Conservation (phyloP, 2,888 invertebrate species). For the Drosophila multiciliata region DNA sequence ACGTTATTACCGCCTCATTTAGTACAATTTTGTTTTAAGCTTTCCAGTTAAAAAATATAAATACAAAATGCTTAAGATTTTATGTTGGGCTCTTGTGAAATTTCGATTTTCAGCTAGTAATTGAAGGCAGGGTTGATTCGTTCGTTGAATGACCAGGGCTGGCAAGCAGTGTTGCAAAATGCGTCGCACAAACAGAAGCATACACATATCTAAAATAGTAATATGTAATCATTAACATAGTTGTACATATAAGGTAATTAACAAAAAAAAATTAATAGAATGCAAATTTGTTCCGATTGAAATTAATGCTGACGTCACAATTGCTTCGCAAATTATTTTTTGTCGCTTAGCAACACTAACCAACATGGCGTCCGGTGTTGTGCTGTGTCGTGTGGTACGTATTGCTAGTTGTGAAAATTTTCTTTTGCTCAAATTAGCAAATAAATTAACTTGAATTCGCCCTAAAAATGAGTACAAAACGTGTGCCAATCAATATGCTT, state of each 20-base stretch:
- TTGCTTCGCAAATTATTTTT: constrained; percentile 22
- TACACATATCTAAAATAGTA: background rate
- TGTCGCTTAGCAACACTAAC: constrained; percentile 52
- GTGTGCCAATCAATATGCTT: constrained; percentile 29
- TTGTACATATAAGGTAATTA: background rate
- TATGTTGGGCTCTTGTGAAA: constrained; percentile 70
- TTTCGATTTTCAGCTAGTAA: constrained; percentile 61
- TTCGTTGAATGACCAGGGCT: constrained; percentile 42
- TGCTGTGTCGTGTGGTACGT: constrained; percentile 96
- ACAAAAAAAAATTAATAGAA: background rate
- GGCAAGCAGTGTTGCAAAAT: constrained; percentile 34
- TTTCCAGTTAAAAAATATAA: constrained; percentile 42
- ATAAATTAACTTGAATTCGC: constrained; percentile 67
- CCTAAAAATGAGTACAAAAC: constrained; percentile 48
- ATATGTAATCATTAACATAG: background rate
- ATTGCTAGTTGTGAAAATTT: constrained; percentile 74
- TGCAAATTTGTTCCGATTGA: background rate
- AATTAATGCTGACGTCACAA: constrained; percentile 35
- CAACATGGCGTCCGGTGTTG: constrained; percentile 98
- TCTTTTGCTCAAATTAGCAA: constrained; percentile 52
- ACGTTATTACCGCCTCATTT: constrained; percentile 49
- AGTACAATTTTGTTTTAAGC: constrained; percentile 44
- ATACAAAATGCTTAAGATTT: constrained; percentile 51
- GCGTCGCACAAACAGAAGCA: background rate
- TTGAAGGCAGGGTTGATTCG: constrained; percentile 24